Percentiles rank a stretch among this genome's conserved stretches.
Evolutionary conservation across 2,113 vertebrate genomes (phyloP).

Genomic region (Microcebus murinus): DNA sequence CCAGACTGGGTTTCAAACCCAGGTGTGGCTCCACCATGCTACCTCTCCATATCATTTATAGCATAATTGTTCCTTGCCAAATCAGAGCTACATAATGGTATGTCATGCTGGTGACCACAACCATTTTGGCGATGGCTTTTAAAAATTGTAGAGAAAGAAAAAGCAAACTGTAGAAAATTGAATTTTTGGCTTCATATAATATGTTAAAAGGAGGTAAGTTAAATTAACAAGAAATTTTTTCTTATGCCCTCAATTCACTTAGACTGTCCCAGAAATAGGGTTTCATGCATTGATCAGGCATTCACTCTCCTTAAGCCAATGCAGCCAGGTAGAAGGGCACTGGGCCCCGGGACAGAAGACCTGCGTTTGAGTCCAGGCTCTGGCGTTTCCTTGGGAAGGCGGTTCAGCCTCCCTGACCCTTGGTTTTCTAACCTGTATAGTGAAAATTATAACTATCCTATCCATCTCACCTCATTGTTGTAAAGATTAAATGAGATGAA

Average conservation of each 20-base stretch:
- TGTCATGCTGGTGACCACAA: not conserved
- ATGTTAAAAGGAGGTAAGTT: not conserved
- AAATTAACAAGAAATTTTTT: conserved; percentile 12
- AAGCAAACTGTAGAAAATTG: not conserved
- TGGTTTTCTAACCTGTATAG: not conserved
- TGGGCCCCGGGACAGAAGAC: not conserved
- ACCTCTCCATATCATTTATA: not conserved
- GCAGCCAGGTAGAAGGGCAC: not conserved
- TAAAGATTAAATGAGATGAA: not conserved
- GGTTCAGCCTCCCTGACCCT: not conserved
- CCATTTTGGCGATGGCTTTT: not conserved
- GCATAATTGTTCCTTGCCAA: not conserved
- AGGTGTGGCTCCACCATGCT: not conserved
- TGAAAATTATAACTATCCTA: not conserved
- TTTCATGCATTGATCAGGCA: not conserved
- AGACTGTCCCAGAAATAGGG: not conserved
- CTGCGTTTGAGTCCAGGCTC: not conserved
- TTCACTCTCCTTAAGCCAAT: not conserved
- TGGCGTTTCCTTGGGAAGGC: not conserved
- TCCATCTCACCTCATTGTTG: not conserved
- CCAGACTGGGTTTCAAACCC: not conserved
- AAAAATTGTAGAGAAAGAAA: not conserved
- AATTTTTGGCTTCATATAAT: not conserved
- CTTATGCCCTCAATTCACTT: not conserved
- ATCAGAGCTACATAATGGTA: not conserved